phyloP scores from a whole-genome alignment of 2,888 invertebrate species.

The Tinea pellionella region DNA sequence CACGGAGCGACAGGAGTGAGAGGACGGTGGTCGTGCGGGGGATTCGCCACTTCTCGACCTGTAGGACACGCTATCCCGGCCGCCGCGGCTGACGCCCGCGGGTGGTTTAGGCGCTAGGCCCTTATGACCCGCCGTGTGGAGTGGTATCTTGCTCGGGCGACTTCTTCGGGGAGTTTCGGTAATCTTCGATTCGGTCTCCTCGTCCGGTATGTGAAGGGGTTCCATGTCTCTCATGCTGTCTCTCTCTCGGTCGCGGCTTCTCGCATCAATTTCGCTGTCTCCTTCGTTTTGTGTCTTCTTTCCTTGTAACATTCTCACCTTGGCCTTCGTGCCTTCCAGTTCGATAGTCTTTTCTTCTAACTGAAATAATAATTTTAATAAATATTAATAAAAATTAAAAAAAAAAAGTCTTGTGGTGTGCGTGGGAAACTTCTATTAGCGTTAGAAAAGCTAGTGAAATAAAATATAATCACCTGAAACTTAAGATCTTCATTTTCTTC shows the following conservation, averaged over 20 bases:
- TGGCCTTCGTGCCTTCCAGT: conserved; percentile 83
- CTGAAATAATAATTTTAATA: conserved; percentile 45
- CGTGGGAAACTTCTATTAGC: too few species aligned
- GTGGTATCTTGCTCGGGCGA: conserved; percentile 76
- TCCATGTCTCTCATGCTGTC: conserved; percentile 56
- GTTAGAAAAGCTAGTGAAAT: neutral
- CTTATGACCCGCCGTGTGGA: conserved; percentile 61
- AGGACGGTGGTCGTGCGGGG: conserved; percentile 28
- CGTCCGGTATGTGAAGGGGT: conserved; percentile 52
- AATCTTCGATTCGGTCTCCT: conserved; percentile 65
- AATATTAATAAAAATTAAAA: neutral
- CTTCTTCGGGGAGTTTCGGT: conserved; percentile 55
- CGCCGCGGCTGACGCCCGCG: conserved; percentile 64
- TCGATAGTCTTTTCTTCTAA: conserved; percentile 86
- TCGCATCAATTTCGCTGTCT: conserved; percentile 25
- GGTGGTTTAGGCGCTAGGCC: conserved; percentile 70
- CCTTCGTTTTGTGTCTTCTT: conserved; percentile 27
- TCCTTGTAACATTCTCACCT: conserved; percentile 78
- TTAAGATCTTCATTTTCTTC: conserved; percentile 86
- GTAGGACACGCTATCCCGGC: conserved; percentile 25
- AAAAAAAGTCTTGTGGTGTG: too few species aligned
- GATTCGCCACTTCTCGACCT: conserved; percentile 54
- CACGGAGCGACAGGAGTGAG: conserved; percentile 15
- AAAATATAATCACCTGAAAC: conserved; percentile 72
- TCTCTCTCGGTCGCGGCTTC: conserved; percentile 37